Base-by-base conservation (phyloP, 2,113 vertebrate genomes). In the Clupea harengus region DNA sequence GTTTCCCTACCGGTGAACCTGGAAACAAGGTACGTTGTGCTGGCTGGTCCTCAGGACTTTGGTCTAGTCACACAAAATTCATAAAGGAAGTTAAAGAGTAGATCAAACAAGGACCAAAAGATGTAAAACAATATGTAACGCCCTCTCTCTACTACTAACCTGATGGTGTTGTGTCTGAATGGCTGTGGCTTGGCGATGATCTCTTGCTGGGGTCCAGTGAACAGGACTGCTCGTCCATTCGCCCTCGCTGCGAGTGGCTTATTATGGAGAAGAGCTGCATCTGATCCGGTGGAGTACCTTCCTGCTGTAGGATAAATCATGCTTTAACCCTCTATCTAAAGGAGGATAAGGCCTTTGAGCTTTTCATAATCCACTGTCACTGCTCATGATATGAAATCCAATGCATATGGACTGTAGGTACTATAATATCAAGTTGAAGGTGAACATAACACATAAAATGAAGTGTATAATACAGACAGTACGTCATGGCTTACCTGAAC, bases 201-300 rank as follows among this genome's bases (percentile, higher is more conserved):
- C 50, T 85, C 50, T 18, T 52, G 6, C 3, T 28, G 6, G 78
- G 52, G 44, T 6, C 49, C 25, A 95, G 87, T 0, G 86, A 81
- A 84, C 95, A 96, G 15, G 91, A 86, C 89, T 95, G 94, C 46
- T 95, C 94, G 0, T 96, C 95, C 88, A 95, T 94, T 80, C 92
- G 92, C 75, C 90, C 94, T 0, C 92, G 90, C 32, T 78, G 25
- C 10, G 72, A 78, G 28, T 78, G 72, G 4, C 28, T 78, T 13
- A 78, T 78, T 17, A 44, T 13, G 0, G 72, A 78, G 28, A 78
- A 78, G 25, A 78, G 72, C 72, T 39, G 72, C 2, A 10, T 18
- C 13, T 39, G 10, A 78, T 44, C 10, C 11, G 72, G 10, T 39
- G 72, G 72, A 17, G 28, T 32, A 78, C 13, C 28, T 15, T 78